Evolutionary conservation across 2,888 invertebrate genomes (phyloP), one percentile per base, ranked within the genome.

Genomic region (Pheosia gnoma): DNA sequence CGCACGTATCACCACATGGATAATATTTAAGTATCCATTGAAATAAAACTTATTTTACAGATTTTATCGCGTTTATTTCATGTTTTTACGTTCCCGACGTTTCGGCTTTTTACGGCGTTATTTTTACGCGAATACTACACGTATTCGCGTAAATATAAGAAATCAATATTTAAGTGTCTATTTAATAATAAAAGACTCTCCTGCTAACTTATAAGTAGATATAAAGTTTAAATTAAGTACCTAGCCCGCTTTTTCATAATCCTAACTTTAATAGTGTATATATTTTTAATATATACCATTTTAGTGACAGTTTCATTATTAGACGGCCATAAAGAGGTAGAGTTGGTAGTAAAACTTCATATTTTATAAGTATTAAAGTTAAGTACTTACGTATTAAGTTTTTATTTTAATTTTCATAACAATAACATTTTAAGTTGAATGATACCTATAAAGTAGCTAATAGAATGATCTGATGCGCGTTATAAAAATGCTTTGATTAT

Each of bases 381-480:
- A 51, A 25, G 25, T 51, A 49, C 5, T 5, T 39, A 3, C 10
- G 4, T 52, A 36, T 13, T 13, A 51, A 39, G 10, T 41, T 13
- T 13, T n/a, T 59, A 54, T 43, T 43, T 47, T 11, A 47, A 47
- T 47, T 47, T 47, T 47, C 47, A 47, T 47, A 47, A 47, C 47
- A 47, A n/a, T n/a, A n/a, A n/a, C 47, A 5, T 47, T 45, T 47
- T 47, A 11, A 47, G 11, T 47, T 5, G 11, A n/a, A 47, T n/a
- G 5, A 47, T 47, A 4, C 11, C 47, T 47, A 47, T 47, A 9
- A 47, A 8, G 43, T 43, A 43, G 9, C 25, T 25, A 25, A 25
- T 25, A 25, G 25, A 25, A 25, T 25, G 25, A 25, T 1, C 25
- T 9, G 47, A 47, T 1, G 47, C 11, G 11, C 3, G 3, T 11